phyloP scores from a whole-genome alignment of 2,113 vertebrate genomes.

The Hypanus sabinus region DNA sequence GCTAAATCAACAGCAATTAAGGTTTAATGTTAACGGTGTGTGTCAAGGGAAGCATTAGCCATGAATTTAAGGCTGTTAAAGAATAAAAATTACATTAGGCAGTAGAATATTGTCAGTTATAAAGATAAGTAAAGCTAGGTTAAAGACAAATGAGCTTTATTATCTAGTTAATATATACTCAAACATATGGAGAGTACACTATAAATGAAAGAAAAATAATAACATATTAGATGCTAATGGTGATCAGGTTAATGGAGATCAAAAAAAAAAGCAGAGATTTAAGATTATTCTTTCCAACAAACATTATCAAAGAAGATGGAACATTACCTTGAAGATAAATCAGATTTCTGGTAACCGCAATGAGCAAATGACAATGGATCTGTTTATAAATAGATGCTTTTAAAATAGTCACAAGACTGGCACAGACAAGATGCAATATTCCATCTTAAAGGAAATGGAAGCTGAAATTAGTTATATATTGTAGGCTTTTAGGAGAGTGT shows the following conservation, averaged over 20 bases:
- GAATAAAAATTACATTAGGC: background rate
- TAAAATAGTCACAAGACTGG: background rate
- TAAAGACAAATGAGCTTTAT: background rate
- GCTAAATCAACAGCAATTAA: background rate
- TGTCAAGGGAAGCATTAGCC: background rate
- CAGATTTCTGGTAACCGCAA: background rate
- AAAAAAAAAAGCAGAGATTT: background rate
- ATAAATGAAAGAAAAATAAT: background rate
- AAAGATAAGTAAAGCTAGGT: background rate
- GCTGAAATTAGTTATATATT: background rate
- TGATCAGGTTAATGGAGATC: background rate
- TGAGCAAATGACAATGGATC: background rate
- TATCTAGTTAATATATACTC: background rate
- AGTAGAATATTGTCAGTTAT: background rate
- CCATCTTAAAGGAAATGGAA: background rate
- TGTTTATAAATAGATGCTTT: background rate
- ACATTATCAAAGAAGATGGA: background rate
- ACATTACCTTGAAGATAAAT: background rate
- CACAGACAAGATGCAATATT: background rate
- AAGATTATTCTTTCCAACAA: background rate
- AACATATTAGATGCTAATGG: background rate
- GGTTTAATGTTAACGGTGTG: background rate
- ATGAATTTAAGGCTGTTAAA: background rate
- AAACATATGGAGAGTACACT: background rate
- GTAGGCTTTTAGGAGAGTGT: background rate